Evolutionary conservation across 64 coral and sea anemone genomes (phyloP), one percentile per base, ranked within the genome.

Genomic region (Acropora yongei): DNA sequence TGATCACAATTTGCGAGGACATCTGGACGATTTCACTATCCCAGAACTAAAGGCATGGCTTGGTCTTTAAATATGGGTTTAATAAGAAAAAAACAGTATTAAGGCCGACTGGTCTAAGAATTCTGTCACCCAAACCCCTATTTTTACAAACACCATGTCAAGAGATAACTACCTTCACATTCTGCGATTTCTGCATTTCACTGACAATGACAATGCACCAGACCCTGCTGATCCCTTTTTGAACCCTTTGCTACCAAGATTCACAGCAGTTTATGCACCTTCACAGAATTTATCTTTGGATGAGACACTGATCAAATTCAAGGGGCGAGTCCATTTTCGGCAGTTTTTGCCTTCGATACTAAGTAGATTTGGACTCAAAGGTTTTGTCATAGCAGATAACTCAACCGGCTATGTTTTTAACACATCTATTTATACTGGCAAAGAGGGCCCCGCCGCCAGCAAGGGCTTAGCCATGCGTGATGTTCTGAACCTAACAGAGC

Each of bases 91-190:
- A 30, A 30, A 30, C 30, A 30, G 30, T 30, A 30, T 30, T 4
- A 86, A 86, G 66, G 47, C 12, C 9, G 47, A 86, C 66, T 86
- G 83, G 30, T 30, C 30, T 30, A 30, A 30, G 30, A 30, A 30
- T 30, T 30, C 30, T 30, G 30, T 30, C 30, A 30, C 30, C 30
- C 30, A 30, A 30, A 30, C 30, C 30, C 65, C 83, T 72, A 41
- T 87, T 44, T 87, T 87, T 75, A 17, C 39, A 67, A 18, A 72
- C 45, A 87, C 67, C 41, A 49, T 53, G 63, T 47, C 10, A 4
- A 87, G 45, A 87, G 84, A 74, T 71, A 3, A 68, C 84, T 87
- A 87, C 44, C 63, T 87, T n/a, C 42, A 47, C 12, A 87, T 87
- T 87, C 68, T 87, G n/a, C 30, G 30, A 30, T 30, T 30, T 30